Base-by-base conservation (phyloP, 1,140 invertebrate species). In the Drosophila miranda region DNA sequence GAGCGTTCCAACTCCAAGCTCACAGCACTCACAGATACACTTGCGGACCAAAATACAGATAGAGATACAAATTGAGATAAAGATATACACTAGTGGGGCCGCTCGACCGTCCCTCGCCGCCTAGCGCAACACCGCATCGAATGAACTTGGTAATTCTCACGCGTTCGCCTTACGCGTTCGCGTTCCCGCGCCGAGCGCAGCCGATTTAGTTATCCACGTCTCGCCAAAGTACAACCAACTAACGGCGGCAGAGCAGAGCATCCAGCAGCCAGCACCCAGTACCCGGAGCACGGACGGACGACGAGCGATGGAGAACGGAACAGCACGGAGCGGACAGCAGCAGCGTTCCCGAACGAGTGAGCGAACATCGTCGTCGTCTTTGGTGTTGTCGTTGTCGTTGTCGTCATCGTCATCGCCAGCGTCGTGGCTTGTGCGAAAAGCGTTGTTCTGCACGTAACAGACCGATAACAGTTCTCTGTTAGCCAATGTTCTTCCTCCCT, bases 351-450 rank as follows among this genome's bases (percentile, higher is more conserved):
- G 79, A 73, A 34, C 63, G 67, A 77, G 62, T 64, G 75, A 79
- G 70, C 79, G 74, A 54, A 77, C 43, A 16, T 14, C 41, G 67
- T 66, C 78, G 81, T 68, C 71, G 75, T 68, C 71, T 19, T 19
- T 19, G 19, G 19, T 19, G 80, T 58, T 75, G 63, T 53, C 64
- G 42, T n/a, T 16, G 41, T 26, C 54, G 54, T 23, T 38, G 38
- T 53, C 34, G 50, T 30, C 1, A 54, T 28, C 56, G 55, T 26
- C 56, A 26, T 49, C 66, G 64, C 49, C 51, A 46, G 55, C 61
- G 16, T 71, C 57, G 78, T 78, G 66, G 70, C 78, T 75, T 75
- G 59, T 78, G 78, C 79, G 49, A 77, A 81, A 78, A 66, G 28
- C 46, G 43, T 48, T 63, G n/a, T 66, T 76, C 83, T 84, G 42